Percentiles rank a stretch among this genome's conserved stretches.
Evolutionary conservation across 2,113 vertebrate genomes (phyloP).

Genomic region (Festucalex cinctus): DNA sequence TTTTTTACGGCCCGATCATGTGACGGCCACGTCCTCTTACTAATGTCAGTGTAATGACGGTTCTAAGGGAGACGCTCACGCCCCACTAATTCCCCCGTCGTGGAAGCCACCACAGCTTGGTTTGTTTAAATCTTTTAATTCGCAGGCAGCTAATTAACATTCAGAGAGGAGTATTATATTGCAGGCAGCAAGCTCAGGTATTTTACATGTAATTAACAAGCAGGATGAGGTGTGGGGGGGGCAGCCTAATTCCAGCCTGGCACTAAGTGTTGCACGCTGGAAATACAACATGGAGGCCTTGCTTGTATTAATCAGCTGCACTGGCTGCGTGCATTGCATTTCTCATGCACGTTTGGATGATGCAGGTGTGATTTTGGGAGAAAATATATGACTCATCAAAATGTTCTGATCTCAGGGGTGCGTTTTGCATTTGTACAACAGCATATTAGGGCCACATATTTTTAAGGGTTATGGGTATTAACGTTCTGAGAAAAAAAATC

Average conservation of each 20-base stretch:
- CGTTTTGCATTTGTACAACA: neutral
- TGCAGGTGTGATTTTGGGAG: constrained; percentile 47
- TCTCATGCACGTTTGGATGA: constrained; percentile 50
- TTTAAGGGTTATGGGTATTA: no score
- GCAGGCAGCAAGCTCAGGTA: constrained; percentile 64
- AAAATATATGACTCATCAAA: neutral
- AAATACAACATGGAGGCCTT: constrained; percentile 38
- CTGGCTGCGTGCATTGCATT: constrained; percentile 30
- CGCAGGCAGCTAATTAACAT: constrained; percentile 75
- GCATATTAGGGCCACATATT: no score
- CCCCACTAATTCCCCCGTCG: constrained; percentile 75
- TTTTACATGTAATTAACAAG: constrained; percentile 71
- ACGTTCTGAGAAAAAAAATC: no score
- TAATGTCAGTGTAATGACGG: constrained; percentile 72
- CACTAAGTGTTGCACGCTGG: constrained; percentile 10
- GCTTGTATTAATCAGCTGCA: constrained; percentile 57
- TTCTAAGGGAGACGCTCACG: constrained; percentile 72
- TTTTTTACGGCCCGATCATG: constrained; percentile 23
- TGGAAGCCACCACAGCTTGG: constrained; percentile 71
- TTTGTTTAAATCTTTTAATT: constrained; percentile 76
- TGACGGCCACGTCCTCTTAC: constrained; percentile 48
- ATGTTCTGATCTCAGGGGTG: neutral
- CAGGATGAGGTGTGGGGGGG: constrained; percentile 36
- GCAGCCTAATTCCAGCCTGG: constrained; percentile 38
- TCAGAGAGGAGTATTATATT: constrained; percentile 60